Percentiles rank a stretch among this genome's conserved stretches.
Evolutionary conservation across 2,888 invertebrate species (phyloP).

Genomic region (Galerucella calmariensis): DNA sequence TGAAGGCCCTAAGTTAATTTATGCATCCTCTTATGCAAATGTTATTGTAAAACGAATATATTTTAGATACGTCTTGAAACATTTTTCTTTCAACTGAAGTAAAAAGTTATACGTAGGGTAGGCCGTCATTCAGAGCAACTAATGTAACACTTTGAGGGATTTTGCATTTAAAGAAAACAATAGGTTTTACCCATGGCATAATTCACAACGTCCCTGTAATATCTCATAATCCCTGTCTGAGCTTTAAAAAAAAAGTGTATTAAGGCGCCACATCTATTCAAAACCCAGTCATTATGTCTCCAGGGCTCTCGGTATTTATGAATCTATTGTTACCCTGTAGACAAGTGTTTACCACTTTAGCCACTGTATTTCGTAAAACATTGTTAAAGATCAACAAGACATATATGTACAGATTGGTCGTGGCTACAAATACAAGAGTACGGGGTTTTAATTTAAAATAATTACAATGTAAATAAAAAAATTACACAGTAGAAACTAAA

Average conservation of each 20-base stretch:
- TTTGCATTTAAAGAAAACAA: conserved; percentile 7
- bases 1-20: no score
- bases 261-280: conserved; percentile 57
- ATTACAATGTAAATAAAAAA: background rate
- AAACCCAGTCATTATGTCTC: conserved; percentile 58
- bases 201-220: conserved; percentile 18
- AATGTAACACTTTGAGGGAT: background rate
- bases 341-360: conserved; percentile 59
- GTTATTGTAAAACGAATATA: no score
- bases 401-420: conserved; percentile 50
- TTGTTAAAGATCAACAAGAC: conserved; percentile 48
- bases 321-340: conserved; percentile 55
- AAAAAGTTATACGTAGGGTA: no score
- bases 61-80: no score
- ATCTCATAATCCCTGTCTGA: conserved; percentile 49
- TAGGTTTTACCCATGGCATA: background rate
- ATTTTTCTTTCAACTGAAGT: no score
- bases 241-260: conserved; percentile 46
- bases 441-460: background rate
- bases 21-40: no score
- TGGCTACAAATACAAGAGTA: background rate
- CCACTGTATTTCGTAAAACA: conserved; percentile 44
- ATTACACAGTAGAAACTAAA: background rate
- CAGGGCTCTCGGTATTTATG: conserved; percentile 56
- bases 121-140: background rate